Percentiles rank a stretch among this genome's conserved stretches.
These are phyloP conservation scores for Bradypus variegatus DNA, from an alignment of 2,797 vertebrate genomes.

Conservation along the genomic window DNA sequence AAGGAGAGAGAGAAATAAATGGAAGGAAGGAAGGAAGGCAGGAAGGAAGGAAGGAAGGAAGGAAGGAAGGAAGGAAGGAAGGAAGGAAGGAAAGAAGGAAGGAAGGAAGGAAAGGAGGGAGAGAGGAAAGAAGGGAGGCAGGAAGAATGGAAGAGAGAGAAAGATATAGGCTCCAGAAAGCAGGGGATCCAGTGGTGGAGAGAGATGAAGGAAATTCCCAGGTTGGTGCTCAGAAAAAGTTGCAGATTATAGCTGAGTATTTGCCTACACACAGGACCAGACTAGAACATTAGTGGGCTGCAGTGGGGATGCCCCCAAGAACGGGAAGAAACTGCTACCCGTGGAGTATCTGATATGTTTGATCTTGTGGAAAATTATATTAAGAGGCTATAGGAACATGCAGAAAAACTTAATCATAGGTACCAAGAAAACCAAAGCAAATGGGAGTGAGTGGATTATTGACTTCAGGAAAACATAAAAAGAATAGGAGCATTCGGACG, in stretches of 20 bases:
- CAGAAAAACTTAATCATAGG: neutral
- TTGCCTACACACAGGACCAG: neutral
- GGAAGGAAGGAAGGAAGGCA: neutral
- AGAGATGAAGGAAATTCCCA: neutral
- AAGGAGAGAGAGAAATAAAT: neutral
- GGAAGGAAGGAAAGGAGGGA: too few relatives aligned
- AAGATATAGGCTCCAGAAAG: neutral
- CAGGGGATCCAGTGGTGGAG: neutral
- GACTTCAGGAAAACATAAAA: neutral
- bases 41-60: too few relatives aligned
- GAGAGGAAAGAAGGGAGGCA: too few relatives aligned
- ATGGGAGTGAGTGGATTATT: neutral
- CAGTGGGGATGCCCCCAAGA: neutral
- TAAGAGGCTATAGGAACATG: neutral
- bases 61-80: too few relatives aligned
- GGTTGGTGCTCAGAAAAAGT: neutral
- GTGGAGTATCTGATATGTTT: neutral
- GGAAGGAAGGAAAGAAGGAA: neutral
- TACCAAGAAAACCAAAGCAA: neutral
- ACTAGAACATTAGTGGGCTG: too few relatives aligned
- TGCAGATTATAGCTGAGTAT: too few relatives aligned
- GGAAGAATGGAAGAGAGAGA: neutral
- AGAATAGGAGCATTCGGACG: neutral
- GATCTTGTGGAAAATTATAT: neutral
- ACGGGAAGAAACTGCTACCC: neutral